phyloP scores from a whole-genome alignment of 2,113 vertebrate species.

The Salvelinus namaycush region DNA sequence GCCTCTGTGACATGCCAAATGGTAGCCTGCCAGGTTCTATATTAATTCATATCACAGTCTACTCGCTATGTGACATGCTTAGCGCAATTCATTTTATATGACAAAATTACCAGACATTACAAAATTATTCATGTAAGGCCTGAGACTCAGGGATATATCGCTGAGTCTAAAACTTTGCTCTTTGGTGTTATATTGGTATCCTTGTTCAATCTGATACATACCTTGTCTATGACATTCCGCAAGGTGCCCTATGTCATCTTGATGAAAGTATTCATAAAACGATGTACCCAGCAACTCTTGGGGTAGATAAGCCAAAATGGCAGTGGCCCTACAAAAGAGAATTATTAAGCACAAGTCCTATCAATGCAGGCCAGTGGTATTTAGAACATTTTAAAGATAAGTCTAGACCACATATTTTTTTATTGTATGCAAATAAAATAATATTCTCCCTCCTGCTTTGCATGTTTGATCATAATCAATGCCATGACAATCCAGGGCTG shows the following conservation, averaged over 20 bases:
- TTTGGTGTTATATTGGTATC: neutral
- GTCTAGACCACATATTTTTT: no score
- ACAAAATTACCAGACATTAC: neutral
- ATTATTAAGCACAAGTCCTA: no score
- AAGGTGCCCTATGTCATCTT: conserved; percentile 95
- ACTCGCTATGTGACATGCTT: neutral
- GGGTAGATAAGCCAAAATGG: conserved; percentile 96
- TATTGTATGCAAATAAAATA: no score
- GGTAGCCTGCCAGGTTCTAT: neutral
- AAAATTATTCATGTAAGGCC: no score
- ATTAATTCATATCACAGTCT: neutral
- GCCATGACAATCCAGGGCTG: no score
- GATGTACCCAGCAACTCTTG: conserved; percentile 98
- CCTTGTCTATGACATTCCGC: conserved; percentile 98
- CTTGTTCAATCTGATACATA: conserved; percentile 48
- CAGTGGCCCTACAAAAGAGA: conserved; percentile 83
- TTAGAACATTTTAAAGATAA: no score
- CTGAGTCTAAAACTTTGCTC: neutral
- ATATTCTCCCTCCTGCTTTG: no score
- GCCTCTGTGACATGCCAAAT: neutral
- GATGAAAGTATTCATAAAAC: conserved; percentile 98
- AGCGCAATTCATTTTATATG: neutral
- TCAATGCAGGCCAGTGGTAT: no score
- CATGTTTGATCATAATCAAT: neutral
- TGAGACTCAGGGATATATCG: no score